Percentiles rank a stretch among this genome's conserved stretches.
These are phyloP conservation scores for Brachyptera putata DNA, from an alignment of 2,888 invertebrate genomes.

Conservation along the genomic window DNA sequence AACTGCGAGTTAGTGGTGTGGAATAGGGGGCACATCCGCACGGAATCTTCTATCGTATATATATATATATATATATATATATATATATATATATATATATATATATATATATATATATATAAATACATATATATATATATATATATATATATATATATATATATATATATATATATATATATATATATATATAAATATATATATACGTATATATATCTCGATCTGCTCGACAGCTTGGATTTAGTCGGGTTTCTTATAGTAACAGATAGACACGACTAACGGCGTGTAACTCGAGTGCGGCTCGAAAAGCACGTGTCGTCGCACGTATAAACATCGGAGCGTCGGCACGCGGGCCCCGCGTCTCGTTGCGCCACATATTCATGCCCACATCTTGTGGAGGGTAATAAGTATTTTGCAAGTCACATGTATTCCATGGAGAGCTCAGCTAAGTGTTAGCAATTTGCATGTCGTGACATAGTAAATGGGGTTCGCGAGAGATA, in stretches of 20 bases:
- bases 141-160: constrained; percentile 19
- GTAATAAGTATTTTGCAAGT: neutral
- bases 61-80: constrained; percentile 13
- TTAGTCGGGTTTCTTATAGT: too few relatives aligned
- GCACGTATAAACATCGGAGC: too few relatives aligned
- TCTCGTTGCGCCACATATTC: neutral
- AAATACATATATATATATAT: constrained; percentile 18
- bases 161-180: constrained; percentile 25
- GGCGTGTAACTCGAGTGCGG: too few relatives aligned
- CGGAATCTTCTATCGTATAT: too few relatives aligned
- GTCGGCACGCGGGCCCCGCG: too few relatives aligned
- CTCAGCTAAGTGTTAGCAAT: constrained; percentile 7
- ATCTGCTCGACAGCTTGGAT: too few relatives aligned
- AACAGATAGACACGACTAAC: too few relatives aligned
- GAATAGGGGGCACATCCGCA: too few relatives aligned
- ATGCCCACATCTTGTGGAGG: neutral
- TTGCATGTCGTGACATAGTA: constrained; percentile 10
- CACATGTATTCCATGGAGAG: neutral
- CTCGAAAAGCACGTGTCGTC: too few relatives aligned
- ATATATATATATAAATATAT: constrained; percentile 25
- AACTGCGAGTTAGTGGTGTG: too few relatives aligned
- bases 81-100: constrained; percentile 13
- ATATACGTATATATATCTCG: too few relatives aligned
- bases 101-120: too few relatives aligned
- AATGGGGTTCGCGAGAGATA: constrained; percentile 1